Evolutionary conservation across 2,797 vertebrate species (phyloP).

Genomic region (Rhinoraja longicauda): DNA sequence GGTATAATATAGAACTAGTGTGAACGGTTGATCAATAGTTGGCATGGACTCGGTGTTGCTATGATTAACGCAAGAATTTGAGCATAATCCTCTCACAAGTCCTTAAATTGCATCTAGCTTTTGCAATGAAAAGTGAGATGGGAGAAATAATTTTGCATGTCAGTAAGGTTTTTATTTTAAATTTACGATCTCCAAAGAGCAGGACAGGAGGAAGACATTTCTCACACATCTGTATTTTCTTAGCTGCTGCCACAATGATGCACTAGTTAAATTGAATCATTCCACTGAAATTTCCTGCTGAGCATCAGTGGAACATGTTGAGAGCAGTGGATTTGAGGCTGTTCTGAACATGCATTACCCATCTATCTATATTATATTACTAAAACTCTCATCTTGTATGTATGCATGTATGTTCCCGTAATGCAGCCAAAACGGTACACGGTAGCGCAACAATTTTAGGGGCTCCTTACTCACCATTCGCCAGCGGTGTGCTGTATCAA

Average conservation of each 20-base stretch:
- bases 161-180: not conserved
- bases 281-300: conserved; percentile 6
- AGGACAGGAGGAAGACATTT: not conserved
- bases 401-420: no score
- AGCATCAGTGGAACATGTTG: not conserved
- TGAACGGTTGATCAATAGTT: no score
- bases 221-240: not conserved
- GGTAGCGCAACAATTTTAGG: no score
- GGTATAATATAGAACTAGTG: no score
- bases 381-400: no score
- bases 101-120: not conserved
- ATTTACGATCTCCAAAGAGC: not conserved
- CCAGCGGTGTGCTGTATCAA: no score
- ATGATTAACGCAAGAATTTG: no score
- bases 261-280: not conserved
- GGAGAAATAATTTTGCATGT: not conserved
- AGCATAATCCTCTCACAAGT: not conserved
- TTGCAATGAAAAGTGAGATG: not conserved
- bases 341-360: not conserved
- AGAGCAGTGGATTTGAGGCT: not conserved
- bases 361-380: no score
- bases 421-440: no score
- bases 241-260: not conserved
- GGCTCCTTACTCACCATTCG: no score
- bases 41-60: no score